Base-by-base conservation (phyloP, 2,113 vertebrate genomes). In the Trochalopteron elliotii region DNA sequence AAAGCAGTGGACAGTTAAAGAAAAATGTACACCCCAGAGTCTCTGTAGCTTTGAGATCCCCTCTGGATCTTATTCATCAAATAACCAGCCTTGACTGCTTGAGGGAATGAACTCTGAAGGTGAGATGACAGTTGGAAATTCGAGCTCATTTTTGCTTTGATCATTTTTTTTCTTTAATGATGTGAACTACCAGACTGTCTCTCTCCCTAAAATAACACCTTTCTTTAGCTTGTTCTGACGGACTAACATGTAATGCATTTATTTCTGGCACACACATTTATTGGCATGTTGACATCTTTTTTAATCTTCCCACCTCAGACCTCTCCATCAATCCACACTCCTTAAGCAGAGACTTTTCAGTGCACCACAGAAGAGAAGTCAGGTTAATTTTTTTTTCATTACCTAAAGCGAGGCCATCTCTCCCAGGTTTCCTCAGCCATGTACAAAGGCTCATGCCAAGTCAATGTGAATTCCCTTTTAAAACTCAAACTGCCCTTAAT, bases 401-500 rank as follows among this genome's bases (percentile, higher is more conserved):
- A 47, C 59, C 64, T 71, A 39, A 84, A 90, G 61, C 2, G 0
- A 25, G 53, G 18, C 61, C 65, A 61, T 94, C 45, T 89, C 86
- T 91, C 76, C 47, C 56, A 79, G 76, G 25, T 68, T 92, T 79
- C 24, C 61, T 84, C 23, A 84, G 37, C 35, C 45, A 57, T 53
- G 14, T 24, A 50, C 53, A 93, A 81, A 81, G 28, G 39, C 28
- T 90, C 56, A 5, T 56, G 76, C 90, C 76, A 94, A 97, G 86
- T 44, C 86, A 90, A 71, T 89, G 52, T 83, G 82, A 96, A 93
- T 70, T 94, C 59, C 19, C 82, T 92, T 92, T 86, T 74, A 90
- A 92, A 94, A 83, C 60, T 81, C 95, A 71, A 96, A 83, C 83
- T 90, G 76, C 68, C 68, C 68, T 92, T 96, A 97, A 97, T 94